These are phyloP conservation scores for Streptopelia turtur DNA, from an alignment of 2,797 vertebrate genomes.

Conservation along the genomic window DNA sequence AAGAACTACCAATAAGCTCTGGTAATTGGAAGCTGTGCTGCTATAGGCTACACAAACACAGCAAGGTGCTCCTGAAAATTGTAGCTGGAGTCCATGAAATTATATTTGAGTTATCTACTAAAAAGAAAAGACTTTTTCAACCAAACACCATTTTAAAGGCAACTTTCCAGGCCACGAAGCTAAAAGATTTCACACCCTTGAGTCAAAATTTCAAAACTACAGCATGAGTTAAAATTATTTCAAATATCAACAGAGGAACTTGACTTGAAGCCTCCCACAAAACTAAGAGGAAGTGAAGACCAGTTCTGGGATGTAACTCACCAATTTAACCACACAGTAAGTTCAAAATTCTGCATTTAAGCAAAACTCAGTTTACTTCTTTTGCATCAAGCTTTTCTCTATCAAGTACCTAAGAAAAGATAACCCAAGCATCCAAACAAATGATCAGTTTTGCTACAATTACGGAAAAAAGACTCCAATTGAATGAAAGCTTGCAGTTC, in stretches of 20 bases:
- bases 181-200: not conserved
- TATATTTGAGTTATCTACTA: not conserved
- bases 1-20: not conserved
- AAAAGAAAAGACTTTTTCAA: not conserved
- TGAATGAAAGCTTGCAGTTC: not conserved
- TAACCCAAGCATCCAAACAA: not conserved
- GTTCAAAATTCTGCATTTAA: not conserved
- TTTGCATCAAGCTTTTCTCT: not conserved
- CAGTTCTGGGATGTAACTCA: not conserved
- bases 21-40: rapidly evolving
- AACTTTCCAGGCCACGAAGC: not conserved
- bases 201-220: not conserved
- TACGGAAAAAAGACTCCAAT: not conserved
- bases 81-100: not conserved
- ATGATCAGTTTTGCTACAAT: not conserved
- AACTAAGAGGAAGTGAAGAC: not conserved
- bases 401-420: not conserved
- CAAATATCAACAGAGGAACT: not conserved
- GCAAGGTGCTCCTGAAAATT: not conserved
- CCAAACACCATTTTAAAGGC: not conserved
- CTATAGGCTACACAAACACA: not conserved
- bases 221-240: not conserved
- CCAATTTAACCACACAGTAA: not conserved
- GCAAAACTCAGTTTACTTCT: not conserved
- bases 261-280: not conserved